These are phyloP conservation scores for Liopterus haemorrhoidalis DNA, from an alignment of 2,888 invertebrate species.

Conservation along the genomic window DNA sequence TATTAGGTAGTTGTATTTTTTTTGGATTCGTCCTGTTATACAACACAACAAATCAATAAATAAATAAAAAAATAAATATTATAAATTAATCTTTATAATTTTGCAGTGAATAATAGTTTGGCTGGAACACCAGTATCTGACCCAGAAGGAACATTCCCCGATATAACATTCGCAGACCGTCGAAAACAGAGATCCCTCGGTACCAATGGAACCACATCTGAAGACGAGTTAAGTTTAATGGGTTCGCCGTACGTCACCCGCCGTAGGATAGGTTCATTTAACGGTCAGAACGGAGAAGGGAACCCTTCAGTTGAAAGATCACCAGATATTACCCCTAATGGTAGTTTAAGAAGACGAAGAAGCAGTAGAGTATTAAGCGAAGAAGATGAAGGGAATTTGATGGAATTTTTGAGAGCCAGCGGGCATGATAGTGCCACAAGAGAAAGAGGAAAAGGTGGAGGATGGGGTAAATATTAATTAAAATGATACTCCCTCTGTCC, in stretches of 20 bases:
- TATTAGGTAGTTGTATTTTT: too few species aligned
- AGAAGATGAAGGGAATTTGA: slow-evolving; percentile 77
- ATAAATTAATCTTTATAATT: not conserved
- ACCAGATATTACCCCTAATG: slow-evolving; percentile 81
- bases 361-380: slow-evolving; percentile 76
- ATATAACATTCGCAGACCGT: slow-evolving; percentile 66
- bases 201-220: slow-evolving; percentile 52
- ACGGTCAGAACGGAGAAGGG: slow-evolving; percentile 43
- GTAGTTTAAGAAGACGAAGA: slow-evolving; percentile 73
- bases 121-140: slow-evolving; percentile 68
- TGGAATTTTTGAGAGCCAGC: slow-evolving; percentile 76
- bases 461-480: slow-evolving; percentile 56
- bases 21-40: too few species aligned
- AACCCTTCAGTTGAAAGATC: slow-evolving; percentile 47
- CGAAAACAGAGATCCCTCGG: slow-evolving; percentile 40
- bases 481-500: too few species aligned
- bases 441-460: slow-evolving; percentile 78
- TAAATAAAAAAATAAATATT: slow-evolving; percentile 4
- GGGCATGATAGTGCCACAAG: slow-evolving; percentile 66
- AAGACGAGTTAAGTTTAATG: slow-evolving; percentile 55
- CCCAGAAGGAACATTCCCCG: slow-evolving; percentile 67
- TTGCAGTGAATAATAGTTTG: slow-evolving; percentile 44
- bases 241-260: slow-evolving; percentile 64
- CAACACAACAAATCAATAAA: too few species aligned
- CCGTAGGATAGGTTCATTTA: slow-evolving; percentile 62